Conservation (phyloP, 2,797 vertebrate species). For the Rallus crepitans region DNA sequence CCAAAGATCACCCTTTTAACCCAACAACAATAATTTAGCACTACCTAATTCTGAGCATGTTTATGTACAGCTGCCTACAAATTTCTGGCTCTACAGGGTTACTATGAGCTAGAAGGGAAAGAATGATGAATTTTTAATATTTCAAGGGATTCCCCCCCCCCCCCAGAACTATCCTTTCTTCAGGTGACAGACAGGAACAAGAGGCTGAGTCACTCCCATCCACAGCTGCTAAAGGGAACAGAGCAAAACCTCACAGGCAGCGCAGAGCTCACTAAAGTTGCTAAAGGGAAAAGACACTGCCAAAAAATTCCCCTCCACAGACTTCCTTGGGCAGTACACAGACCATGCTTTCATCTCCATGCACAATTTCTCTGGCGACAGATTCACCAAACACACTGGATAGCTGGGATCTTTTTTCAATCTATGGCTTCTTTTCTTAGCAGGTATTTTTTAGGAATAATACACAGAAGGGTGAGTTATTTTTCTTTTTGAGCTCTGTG, state of each 20-base stretch:
- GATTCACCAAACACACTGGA: neutral
- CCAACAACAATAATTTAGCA: neutral
- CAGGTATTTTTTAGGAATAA: neutral
- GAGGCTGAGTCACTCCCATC: neutral
- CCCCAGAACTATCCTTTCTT: neutral
- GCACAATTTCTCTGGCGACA: neutral
- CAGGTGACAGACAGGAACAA: constrained; percentile 4
- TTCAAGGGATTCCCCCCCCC: no score
- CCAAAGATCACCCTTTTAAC: neutral
- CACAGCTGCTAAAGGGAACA: neutral
- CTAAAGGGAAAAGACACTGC: neutral
- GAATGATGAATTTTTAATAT: fast-evolving
- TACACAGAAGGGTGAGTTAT: neutral
- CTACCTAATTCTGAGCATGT: neutral
- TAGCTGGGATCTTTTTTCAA: neutral
- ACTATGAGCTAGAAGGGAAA: neutral
- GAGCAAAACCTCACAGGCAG: neutral
- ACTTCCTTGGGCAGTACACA: neutral
- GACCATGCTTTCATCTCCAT: neutral
- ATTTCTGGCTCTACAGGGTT: neutral
- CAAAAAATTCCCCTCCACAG: neutral
- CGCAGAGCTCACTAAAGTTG: neutral
- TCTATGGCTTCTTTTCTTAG: neutral
- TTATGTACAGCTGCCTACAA: neutral
- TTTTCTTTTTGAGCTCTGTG: neutral